phyloP scores from a whole-genome alignment of 2,113 vertebrate species.

The Lasiurus cinereus region DNA sequence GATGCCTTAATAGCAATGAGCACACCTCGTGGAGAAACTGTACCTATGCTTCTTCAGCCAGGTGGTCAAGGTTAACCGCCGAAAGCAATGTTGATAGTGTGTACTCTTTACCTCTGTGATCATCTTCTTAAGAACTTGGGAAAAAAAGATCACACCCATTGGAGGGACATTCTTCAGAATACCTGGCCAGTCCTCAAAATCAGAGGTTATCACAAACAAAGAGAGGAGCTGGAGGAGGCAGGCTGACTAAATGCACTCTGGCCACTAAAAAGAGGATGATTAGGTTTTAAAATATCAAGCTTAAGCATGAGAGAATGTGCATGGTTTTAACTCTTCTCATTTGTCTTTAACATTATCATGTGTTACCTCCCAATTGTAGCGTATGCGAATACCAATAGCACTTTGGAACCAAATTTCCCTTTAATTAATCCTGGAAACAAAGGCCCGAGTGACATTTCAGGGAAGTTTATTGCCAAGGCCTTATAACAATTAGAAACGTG shows the following conservation, averaged over 20 bases:
- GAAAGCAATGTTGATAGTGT: neutral
- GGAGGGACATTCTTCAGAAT: neutral
- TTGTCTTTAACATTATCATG: conserved; percentile 48
- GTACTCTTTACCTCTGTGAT: neutral
- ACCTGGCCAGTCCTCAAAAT: neutral
- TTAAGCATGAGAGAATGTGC: conserved; percentile 19
- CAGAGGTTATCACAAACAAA: neutral
- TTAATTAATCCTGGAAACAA: conserved; percentile 43
- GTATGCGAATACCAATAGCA: conserved; percentile 28
- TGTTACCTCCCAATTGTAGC: conserved; percentile 18
- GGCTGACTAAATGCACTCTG: neutral
- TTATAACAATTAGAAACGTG: conserved; percentile 27
- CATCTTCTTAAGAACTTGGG: neutral
- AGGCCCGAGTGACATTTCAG: neutral
- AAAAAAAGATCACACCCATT: neutral
- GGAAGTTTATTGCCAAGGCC: neutral
- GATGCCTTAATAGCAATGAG: neutral
- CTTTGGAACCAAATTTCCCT: conserved; percentile 1
- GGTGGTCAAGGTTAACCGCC: neutral
- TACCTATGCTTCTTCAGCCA: neutral
- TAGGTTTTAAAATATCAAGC: conserved; percentile 49
- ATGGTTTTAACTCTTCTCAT: conserved; percentile 33
- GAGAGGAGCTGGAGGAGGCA: neutral
- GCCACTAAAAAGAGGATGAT: neutral
- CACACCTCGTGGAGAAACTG: neutral